Evolutionary conservation across 2,113 vertebrate genomes (phyloP).

Genomic region (Heterotis niloticus): DNA sequence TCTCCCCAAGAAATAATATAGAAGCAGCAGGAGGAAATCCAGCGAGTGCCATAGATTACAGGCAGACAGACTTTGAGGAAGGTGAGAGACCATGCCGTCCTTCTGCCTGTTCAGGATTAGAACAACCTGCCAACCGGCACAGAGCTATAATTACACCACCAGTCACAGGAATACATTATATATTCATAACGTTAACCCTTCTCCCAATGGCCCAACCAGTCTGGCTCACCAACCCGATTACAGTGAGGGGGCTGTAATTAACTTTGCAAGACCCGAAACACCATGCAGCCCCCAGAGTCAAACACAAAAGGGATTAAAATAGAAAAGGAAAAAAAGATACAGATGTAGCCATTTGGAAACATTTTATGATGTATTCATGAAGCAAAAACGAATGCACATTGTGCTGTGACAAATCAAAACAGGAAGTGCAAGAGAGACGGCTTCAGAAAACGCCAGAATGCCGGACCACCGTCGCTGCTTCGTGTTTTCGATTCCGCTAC

Average conservation of each 20-base stretch:
- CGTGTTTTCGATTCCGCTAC: not conserved
- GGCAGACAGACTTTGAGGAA: too few species aligned
- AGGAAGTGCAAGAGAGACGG: not conserved
- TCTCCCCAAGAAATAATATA: too few species aligned
- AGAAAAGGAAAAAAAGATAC: not conserved
- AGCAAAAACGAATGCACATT: not conserved
- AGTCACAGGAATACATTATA: conserved; percentile 11
- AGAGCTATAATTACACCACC: not conserved
- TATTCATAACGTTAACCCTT: conserved; percentile 6
- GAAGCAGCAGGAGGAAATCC: too few species aligned
- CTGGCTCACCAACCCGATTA: conserved; percentile 1
- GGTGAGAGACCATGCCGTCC: too few species aligned
- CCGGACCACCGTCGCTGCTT: not conserved
- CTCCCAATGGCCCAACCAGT: not conserved
- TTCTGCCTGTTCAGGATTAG: too few species aligned
- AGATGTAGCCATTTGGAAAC: not conserved
- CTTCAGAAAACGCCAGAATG: not conserved
- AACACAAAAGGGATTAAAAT: not conserved
- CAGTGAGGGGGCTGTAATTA: conserved; percentile 3
- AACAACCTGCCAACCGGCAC: not conserved
- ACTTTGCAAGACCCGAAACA: conserved; percentile 7
- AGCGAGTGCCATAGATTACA: too few species aligned
- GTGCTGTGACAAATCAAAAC: not conserved
- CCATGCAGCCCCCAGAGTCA: not conserved
- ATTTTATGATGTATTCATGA: too few species aligned